A percentile compares a stretch with the other conserved stretches of the same genome.
These are phyloP conservation scores for Chelonus formosanus DNA, from an alignment of 2,888 invertebrate genomes.

Conservation along the genomic window DNA sequence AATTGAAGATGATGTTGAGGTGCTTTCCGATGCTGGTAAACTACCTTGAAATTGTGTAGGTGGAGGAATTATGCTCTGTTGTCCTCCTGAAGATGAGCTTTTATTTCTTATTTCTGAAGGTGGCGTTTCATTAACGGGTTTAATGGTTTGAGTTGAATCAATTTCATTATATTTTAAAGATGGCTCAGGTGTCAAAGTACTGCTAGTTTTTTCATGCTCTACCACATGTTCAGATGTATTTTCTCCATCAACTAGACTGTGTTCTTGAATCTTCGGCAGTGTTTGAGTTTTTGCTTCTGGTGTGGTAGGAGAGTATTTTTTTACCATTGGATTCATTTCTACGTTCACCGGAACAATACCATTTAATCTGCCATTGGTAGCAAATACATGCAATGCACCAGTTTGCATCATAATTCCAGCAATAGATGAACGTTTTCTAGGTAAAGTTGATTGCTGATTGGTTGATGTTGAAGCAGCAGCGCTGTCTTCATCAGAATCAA, in stretches of 20 bases:
- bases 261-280: slow-evolving; percentile 73
- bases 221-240: slow-evolving; percentile 59
- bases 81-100: slow-evolving; percentile 39
- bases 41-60: slow-evolving; percentile 78
- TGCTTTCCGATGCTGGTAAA: slow-evolving; percentile 73
- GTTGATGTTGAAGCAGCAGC: slow-evolving; percentile 65
- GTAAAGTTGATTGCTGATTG: slow-evolving; percentile 55
- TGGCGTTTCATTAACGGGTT: slow-evolving; percentile 50
- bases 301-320: slow-evolving; percentile 60
- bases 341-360: slow-evolving; percentile 53
- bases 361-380: slow-evolving; percentile 55
- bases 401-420: slow-evolving; percentile 77
- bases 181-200: slow-evolving; percentile 62
- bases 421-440: slow-evolving; percentile 73
- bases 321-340: slow-evolving; percentile 46
- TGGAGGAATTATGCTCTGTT: slow-evolving; percentile 71
- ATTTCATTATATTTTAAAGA: slow-evolving; percentile 50
- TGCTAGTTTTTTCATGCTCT: slow-evolving; percentile 60
- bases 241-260: slow-evolving; percentile 72
- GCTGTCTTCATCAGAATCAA: slow-evolving; percentile 94
- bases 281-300: slow-evolving; percentile 60
- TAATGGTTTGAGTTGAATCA: slow-evolving; percentile 34
- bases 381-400: slow-evolving; percentile 67
- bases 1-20: slow-evolving; percentile 60
- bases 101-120: slow-evolving; percentile 47